Conservation (phyloP, 92 coral and sea anemone species). For the Galaxea fascicularis region DNA sequence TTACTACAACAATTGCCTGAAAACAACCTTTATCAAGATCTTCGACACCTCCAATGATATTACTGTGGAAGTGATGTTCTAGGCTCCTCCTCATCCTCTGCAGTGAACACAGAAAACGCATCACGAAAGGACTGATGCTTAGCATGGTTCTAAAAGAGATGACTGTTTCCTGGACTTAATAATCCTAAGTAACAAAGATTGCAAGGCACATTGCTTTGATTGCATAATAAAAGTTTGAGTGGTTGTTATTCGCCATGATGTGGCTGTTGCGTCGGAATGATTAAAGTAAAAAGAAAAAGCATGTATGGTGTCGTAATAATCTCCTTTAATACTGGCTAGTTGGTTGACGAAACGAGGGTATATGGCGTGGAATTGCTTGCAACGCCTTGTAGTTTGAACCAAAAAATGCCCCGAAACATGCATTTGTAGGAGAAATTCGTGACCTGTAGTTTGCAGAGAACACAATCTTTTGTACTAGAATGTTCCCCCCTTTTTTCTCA, state of each 20-base stretch:
- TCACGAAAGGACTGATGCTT: background rate
- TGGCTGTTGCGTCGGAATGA: background rate
- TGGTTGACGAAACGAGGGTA: too few relatives aligned
- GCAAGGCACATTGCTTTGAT: background rate
- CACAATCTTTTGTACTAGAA: too few relatives aligned
- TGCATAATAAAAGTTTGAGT: too few relatives aligned
- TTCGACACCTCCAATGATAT: slow-evolving; percentile 55
- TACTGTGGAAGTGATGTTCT: slow-evolving; percentile 62
- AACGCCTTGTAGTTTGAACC: too few relatives aligned
- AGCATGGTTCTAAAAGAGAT: background rate
- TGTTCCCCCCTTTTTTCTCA: too few relatives aligned
- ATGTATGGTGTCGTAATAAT: too few relatives aligned
- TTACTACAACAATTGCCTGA: slow-evolving; percentile 67
- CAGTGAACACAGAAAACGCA: background rate
- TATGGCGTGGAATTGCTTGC: too few relatives aligned
- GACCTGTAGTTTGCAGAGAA: too few relatives aligned
- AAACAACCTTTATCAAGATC: slow-evolving; percentile 72
- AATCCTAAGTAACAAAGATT: background rate
- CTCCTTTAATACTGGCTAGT: too few relatives aligned
- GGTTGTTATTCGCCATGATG: background rate
- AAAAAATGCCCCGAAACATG: too few relatives aligned
- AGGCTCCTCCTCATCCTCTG: background rate
- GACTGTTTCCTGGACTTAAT: background rate
- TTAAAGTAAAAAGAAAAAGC: too few relatives aligned
- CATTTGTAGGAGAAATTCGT: too few relatives aligned